phyloP scores from a whole-genome alignment of 2,888 invertebrate species.

The Cosmia trapezina region DNA sequence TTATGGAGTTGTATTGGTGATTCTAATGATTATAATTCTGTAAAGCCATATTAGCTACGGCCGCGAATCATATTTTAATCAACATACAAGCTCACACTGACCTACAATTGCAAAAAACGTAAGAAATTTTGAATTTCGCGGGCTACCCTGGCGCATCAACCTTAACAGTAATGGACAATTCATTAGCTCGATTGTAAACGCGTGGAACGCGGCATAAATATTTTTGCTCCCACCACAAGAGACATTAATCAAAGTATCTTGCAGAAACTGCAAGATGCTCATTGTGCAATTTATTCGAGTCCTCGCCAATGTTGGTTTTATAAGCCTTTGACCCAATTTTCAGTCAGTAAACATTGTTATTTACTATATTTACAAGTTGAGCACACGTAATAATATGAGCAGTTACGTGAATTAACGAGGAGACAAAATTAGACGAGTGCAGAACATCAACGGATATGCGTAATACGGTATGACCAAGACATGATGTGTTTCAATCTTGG shows the following conservation, averaged over 20 bases:
- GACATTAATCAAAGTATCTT: slow-evolving; percentile 26
- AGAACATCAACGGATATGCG: slow-evolving; percentile 43
- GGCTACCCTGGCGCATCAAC: no score
- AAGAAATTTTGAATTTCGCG: no score
- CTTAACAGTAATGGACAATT: slow-evolving; percentile 68
- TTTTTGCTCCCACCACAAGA: slow-evolving; percentile 35
- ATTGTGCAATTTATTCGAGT: slow-evolving; percentile 38
- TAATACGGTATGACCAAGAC: slow-evolving; percentile 37
- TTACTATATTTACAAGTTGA: slow-evolving; percentile 29
- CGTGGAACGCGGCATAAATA: slow-evolving; percentile 34
- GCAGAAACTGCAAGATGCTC: slow-evolving; percentile 27
- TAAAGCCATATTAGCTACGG: no score
- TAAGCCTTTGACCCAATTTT: slow-evolving; percentile 55
- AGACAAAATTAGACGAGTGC: slow-evolving; percentile 51
- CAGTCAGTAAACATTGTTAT: slow-evolving; percentile 36
- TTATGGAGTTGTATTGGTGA: no score
- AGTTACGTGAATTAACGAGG: slow-evolving; percentile 50
- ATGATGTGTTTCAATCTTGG: slow-evolving; percentile 40
- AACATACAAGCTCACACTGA: no score
- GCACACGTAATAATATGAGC: slow-evolving; percentile 23
- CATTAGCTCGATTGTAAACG: slow-evolving; percentile 64
- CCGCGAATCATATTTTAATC: no score
- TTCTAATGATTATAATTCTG: no score
- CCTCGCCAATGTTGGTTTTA: slow-evolving; percentile 42
- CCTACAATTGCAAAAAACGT: no score